Evolutionary conservation across 2,113 vertebrate genomes (phyloP).

Genomic region (Otolemur garnettii): DNA sequence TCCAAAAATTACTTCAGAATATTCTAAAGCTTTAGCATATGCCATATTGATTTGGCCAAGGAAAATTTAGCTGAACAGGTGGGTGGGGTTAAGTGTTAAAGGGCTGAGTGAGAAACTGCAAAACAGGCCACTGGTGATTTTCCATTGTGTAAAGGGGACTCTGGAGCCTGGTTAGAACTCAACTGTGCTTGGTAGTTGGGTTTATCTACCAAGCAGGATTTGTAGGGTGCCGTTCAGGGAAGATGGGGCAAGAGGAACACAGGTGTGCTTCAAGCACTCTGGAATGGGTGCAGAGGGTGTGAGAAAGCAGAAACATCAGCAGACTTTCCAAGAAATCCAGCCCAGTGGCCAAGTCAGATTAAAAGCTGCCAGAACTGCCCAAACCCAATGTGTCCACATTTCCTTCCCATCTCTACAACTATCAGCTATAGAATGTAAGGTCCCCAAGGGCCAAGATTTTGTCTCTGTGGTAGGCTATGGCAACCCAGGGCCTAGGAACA

Average conservation of each 20-base stretch:
- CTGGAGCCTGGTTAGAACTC: not conserved
- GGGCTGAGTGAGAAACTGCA: not conserved
- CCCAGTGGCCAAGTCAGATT: not conserved
- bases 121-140: not conserved
- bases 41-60: not conserved
- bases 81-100: not conserved
- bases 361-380: rapidly evolving
- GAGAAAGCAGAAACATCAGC: not conserved
- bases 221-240: not conserved
- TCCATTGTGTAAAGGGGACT: rapidly evolving
- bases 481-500: not conserved
- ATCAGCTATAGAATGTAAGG: not conserved
- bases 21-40: not conserved
- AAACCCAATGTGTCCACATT: not conserved
- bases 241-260: rapidly evolving
- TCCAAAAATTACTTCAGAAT: slow-evolving; percentile 16
- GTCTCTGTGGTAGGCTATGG: not conserved
- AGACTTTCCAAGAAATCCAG: rapidly evolving
- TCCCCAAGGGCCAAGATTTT: not conserved
- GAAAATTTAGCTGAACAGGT: not conserved
- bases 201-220: not conserved
- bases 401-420: not conserved
- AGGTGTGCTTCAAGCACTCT: rapidly evolving
- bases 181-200: too few relatives aligned
- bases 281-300: rapidly evolving